Evolutionary conservation across 2,113 vertebrate species (phyloP), one percentile per base, ranked within the genome.

Genomic region (Xenopus borealis): DNA sequence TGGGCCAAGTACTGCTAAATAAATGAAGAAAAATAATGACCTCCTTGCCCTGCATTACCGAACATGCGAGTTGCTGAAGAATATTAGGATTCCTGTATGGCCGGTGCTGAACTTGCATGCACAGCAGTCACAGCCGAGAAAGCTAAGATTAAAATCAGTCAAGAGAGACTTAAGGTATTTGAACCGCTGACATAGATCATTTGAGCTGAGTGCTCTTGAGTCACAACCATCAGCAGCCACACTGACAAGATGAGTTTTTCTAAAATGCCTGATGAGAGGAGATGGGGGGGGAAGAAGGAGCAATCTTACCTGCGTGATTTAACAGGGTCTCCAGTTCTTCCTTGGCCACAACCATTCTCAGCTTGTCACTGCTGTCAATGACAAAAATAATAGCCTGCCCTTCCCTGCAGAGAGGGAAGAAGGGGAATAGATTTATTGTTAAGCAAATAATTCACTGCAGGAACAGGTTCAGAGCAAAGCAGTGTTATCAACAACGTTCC

Each of bases 331-430:
- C 94, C 83, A 99, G 89, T 83, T 99, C 97, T 90, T 99, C 97
- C 91, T 94, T 98, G 85, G 96, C 96, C 78, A 99, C 96, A 80
- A 99, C 96, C 97, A 98, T 99, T 90, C 97, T 94, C 80, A 99
- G 86, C 88, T 93, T 95, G 87, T 99, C 97, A 81, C 94, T 95
- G 75, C 97, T 98, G 80, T 98, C 96, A 85, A 99, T 95, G 79
- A 98, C 96, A 94, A 98, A 99, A 90, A 99, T 98, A 86, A 99
- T 96, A 73, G 96, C 97, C 84, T 99, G 96, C 72, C 95, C 95
- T 83, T 99, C 97, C 89, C 96, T 99, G 86, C 45, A 63, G 73
- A 89, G 81, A 10, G 46, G 59, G 63, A 45, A 69, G 71, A 72
- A 67, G 19, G 46, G 66, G 62, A 69, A 62, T 7, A 69, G 66